Conservation (phyloP, 2,888 invertebrate genomes). For the Pachydiplax longipennis region DNA sequence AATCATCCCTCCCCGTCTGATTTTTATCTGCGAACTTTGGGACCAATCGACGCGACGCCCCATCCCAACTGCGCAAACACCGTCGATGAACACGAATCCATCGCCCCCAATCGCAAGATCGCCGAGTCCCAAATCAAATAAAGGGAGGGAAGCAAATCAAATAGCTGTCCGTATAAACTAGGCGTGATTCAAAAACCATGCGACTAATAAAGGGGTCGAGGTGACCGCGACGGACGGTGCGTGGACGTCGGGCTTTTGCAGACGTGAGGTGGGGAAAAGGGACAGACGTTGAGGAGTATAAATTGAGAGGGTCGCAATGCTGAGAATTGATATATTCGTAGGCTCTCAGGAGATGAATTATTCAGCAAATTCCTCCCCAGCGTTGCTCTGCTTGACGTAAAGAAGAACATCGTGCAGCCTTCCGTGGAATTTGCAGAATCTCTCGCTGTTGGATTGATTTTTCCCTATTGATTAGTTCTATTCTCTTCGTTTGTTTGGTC, state of each 20-base stretch:
- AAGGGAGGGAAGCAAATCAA: conserved; percentile 15
- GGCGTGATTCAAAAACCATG: conserved; percentile 11
- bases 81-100: not conserved
- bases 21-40: too few species aligned
- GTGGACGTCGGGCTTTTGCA: not conserved
- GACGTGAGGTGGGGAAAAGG: not conserved
- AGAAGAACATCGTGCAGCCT: not conserved
- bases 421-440: not conserved
- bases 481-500: not conserved
- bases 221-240: not conserved
- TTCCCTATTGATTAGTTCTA: too few species aligned
- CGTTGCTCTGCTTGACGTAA: too few species aligned
- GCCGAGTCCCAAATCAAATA: not conserved
- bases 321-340: conserved; percentile 9
- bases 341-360: conserved; percentile 16
- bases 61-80: not conserved
- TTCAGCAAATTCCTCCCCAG: conserved; percentile 2
- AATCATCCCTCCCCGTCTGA: too few species aligned
- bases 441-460: not conserved
- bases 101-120: not conserved
- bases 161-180: conserved; percentile 21
- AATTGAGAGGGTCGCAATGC: not conserved
- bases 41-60: too few species aligned
- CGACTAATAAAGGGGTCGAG: not conserved
- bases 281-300: not conserved